Conservation (phyloP, 2,797 vertebrate genomes). For the Xenentodon cancila region DNA sequence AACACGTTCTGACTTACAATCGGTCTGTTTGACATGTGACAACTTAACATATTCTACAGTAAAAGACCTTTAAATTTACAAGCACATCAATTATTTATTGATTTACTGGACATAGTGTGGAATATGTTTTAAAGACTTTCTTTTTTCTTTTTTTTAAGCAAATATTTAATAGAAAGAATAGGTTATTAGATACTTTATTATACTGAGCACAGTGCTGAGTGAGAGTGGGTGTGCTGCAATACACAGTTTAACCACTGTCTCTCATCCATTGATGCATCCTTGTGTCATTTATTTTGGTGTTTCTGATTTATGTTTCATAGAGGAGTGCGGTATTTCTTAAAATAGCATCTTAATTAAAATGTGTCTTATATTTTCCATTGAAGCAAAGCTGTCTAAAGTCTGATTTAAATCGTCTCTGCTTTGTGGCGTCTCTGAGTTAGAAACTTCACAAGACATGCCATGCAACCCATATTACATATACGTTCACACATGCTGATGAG, state of each 20-base stretch:
- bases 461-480: conserved; percentile 25
- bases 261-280: conserved; percentile 11
- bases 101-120: too few relatives aligned
- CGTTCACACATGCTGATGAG: conserved; percentile 27
- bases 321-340: conserved; percentile 69
- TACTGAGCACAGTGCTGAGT: too few relatives aligned
- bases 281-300: conserved; percentile 50
- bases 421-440: conserved; percentile 60
- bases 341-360: conserved; percentile 78
- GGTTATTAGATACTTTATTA: too few relatives aligned
- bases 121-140: too few relatives aligned
- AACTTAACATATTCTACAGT: neutral
- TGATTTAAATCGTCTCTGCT: conserved; percentile 73
- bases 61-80: neutral
- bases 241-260: too few relatives aligned
- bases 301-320: conserved; percentile 64
- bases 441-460: conserved; percentile 68
- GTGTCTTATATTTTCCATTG: conserved; percentile 75
- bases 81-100: neutral
- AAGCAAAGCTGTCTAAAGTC: conserved; percentile 58
- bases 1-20: neutral
- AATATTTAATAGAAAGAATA: too few relatives aligned
- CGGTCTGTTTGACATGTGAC: neutral
- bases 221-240: too few relatives aligned
- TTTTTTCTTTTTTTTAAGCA: too few relatives aligned